Evolutionary conservation across 2,888 invertebrate species (phyloP), one percentile per base, ranked within the genome.

Genomic region (Xiphydria camelus): DNA sequence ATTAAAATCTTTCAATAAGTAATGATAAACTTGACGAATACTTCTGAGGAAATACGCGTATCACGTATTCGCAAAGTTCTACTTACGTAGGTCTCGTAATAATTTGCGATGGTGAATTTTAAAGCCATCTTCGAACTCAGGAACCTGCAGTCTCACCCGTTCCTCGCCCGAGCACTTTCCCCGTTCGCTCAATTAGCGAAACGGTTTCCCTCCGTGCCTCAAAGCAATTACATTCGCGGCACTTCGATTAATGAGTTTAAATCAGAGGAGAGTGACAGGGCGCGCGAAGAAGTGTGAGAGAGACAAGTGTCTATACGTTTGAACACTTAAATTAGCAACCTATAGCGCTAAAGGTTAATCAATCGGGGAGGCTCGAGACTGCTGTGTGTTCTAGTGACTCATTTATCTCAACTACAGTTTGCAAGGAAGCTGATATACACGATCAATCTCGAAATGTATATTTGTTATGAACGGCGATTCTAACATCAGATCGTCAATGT

Each of bases 311-410:
- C 49, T 57, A 35, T 38, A 48, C 52, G 55, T 59, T 57, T 57
- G 54, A 59, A 55, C 55, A 70, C 68, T 70, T 70, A 70, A 73
- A 72, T 73, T 73, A 73, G 72, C 73, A 62, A 66, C 73, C 73
- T 73, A 73, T 73, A 61, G 73, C 67, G 57, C 62, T 57, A 73
- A 73, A 73, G 73, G 73, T 73, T 73, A 70, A 64, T 70, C 66
- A 66, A 66, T 67, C 61, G 39, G 52, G 54, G 59, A 48, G 47
- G 51, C 46, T 34, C 37, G 50, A 41, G 43, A n/a, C n/a, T n/a
- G 42, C 45, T 55, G 61, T n/a, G n/a, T n/a, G n/a, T 53, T 66
- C 68, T 68, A 68, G 61, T 68, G 65, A 68, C 68, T 68, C 68
- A 65, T 61, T 68, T 68, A 56, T 61, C 56, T 56, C 54, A 48